Conservation (phyloP, 2,888 invertebrate species). For the Nomada flava region DNA sequence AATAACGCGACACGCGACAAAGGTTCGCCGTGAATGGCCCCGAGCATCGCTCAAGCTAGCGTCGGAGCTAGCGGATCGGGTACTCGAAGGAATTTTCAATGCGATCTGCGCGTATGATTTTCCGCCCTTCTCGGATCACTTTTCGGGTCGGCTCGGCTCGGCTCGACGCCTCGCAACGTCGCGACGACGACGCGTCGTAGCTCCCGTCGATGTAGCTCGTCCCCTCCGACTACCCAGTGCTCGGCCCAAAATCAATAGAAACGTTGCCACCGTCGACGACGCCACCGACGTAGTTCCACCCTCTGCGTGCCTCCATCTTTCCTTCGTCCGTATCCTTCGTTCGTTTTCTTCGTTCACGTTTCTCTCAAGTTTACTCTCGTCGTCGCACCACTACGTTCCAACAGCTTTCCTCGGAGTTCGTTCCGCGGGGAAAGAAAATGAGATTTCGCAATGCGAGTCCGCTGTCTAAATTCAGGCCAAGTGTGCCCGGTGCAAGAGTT, state of each 20-base stretch:
- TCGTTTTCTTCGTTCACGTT: constrained; percentile 15
- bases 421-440: constrained; percentile 6
- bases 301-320: constrained; percentile 18
- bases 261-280: constrained; percentile 53
- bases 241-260: constrained; percentile 75
- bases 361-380: constrained; percentile 9
- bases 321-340: constrained; percentile 11
- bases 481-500: neutral
- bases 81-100: no score
- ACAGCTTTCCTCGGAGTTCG: constrained; percentile 2
- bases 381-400: neutral
- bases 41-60: neutral
- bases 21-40: constrained; percentile 36
- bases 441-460: constrained; percentile 8
- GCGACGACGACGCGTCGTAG: constrained; percentile 7
- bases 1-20: constrained; percentile 60
- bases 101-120: neutral
- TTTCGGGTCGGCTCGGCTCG: constrained; percentile 11
- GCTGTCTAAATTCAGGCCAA: neutral
- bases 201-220: constrained; percentile 26
- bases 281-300: constrained; percentile 52
- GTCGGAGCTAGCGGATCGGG: no score
- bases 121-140: neutral
- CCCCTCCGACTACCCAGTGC: constrained; percentile 14
- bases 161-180: constrained; percentile 27